These are phyloP conservation scores for Pseudomyrmex pallidus DNA, from an alignment of 1,140 invertebrate species.

Conservation along the genomic window DNA sequence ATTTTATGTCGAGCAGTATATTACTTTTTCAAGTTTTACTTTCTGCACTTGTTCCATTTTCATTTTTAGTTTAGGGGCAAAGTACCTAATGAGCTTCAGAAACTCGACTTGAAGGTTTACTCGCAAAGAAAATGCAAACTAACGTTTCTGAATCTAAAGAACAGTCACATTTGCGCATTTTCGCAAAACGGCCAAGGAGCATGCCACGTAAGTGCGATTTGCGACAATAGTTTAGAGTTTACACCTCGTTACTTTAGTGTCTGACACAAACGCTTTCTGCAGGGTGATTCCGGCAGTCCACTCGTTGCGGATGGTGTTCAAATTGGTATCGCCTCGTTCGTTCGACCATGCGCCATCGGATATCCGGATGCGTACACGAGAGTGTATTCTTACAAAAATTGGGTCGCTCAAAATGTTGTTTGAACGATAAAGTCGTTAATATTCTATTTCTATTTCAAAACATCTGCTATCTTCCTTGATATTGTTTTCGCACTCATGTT, in stretches of 20 bases:
- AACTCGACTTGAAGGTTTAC: slow-evolving; percentile 71
- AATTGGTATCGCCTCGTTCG: slow-evolving; percentile 88
- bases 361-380: slow-evolving; percentile 87
- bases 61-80: slow-evolving; percentile 61
- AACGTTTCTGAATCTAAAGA: slow-evolving; percentile 9
- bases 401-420: slow-evolving; percentile 71
- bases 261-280: slow-evolving; percentile 22
- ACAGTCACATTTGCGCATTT: slow-evolving; percentile 86
- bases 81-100: slow-evolving; percentile 74
- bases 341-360: slow-evolving; percentile 87
- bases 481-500: too few species aligned
- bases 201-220: slow-evolving; percentile 84
- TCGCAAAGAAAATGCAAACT: slow-evolving; percentile 64
- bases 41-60: not conserved
- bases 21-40: not conserved
- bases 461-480: too few species aligned
- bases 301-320: slow-evolving; percentile 76
- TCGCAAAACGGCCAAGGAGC: slow-evolving; percentile 86
- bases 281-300: slow-evolving; percentile 85
- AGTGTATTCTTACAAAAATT: slow-evolving; percentile 81
- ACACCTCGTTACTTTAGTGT: not conserved
- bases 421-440: not conserved
- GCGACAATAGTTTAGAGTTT: not conserved
- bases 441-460: too few species aligned
- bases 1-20: not conserved